Conservation (phyloP, 2,797 vertebrate species). For the Halcyon badia region DNA sequence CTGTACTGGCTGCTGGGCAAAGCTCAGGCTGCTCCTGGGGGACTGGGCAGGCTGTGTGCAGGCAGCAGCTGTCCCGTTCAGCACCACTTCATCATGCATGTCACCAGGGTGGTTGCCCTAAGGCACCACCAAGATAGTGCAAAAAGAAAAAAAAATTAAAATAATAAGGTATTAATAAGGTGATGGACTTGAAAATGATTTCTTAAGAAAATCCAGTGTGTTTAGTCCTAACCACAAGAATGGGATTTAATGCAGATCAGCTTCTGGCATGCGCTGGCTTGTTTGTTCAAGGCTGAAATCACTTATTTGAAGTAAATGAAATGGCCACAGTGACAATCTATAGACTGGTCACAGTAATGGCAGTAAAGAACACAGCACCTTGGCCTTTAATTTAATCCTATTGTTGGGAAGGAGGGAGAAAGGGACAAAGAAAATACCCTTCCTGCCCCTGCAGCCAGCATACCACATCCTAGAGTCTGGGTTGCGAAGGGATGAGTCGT, state of each 20-base stretch:
- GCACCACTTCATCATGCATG: neutral
- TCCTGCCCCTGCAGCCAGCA: neutral
- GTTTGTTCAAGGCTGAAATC: neutral
- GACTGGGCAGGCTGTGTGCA: neutral
- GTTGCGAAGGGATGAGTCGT: neutral
- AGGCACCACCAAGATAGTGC: fast-evolving
- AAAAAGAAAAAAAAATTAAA: neutral
- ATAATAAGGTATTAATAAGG: neutral
- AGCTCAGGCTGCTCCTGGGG: neutral
- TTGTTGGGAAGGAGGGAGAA: neutral
- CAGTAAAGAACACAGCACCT: neutral
- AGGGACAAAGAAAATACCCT: neutral
- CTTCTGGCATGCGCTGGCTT: neutral
- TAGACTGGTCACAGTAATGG: neutral
- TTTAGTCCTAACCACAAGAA: neutral
- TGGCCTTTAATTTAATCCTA: neutral
- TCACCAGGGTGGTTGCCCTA: neutral
- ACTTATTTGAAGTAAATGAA: neutral
- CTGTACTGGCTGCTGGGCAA: neutral
- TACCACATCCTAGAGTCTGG: neutral
- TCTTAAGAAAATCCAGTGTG: neutral
- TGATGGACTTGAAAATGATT: neutral
- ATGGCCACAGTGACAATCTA: neutral
- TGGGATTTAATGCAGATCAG: neutral
- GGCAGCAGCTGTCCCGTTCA: neutral